phyloP scores from a whole-genome alignment of 2,113 vertebrate species.

The Kobus ellipsiprymnus region DNA sequence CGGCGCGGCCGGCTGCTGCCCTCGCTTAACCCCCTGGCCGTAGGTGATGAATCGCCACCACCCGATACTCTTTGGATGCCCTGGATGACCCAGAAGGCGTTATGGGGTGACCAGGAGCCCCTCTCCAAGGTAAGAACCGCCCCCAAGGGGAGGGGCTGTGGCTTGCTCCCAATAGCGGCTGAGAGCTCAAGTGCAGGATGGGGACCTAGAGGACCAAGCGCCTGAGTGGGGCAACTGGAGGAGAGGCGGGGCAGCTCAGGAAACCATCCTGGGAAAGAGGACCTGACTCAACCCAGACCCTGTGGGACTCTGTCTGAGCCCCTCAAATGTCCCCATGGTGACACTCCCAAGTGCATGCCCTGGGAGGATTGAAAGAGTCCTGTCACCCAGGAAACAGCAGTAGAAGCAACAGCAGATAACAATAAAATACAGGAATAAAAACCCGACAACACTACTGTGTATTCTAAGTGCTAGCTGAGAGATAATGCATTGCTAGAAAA shows the following conservation, averaged over 20 bases:
- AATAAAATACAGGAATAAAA: neutral
- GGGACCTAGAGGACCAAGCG: neutral
- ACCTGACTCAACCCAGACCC: neutral
- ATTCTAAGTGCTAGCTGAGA: neutral
- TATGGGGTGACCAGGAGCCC: slow-evolving; percentile 11
- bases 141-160: neutral
- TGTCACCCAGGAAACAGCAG: neutral
- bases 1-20: accelerated
- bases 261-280: neutral
- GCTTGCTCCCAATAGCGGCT: too few relatives aligned
- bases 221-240: neutral
- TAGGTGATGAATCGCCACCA: accelerated
- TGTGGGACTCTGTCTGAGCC: neutral
- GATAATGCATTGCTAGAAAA: neutral
- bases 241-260: neutral
- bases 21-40: accelerated
- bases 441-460: neutral
- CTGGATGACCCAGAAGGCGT: accelerated
- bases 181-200: accelerated
- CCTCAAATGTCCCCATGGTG: too few relatives aligned
- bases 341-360: neutral
- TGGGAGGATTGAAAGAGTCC: neutral
- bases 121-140: slow-evolving; percentile 56
- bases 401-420: neutral
- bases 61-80: accelerated